Conservation (phyloP, 2,888 invertebrate genomes). For the Mythimna albipuncta region DNA sequence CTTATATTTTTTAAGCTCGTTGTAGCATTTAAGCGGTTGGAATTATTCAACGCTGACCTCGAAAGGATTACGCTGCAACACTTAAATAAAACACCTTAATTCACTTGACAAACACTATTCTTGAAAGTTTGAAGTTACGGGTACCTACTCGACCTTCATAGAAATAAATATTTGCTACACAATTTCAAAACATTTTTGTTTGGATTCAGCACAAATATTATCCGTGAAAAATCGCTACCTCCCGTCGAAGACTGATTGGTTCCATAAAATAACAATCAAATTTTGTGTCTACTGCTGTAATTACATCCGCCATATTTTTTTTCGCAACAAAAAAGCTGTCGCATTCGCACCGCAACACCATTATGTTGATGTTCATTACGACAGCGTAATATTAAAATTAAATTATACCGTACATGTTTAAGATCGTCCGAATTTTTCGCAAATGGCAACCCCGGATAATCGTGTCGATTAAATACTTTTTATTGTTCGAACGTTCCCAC, state of each 20-base stretch:
- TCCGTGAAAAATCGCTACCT: slow-evolving; percentile 67
- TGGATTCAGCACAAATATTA: slow-evolving; percentile 49
- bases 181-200: slow-evolving; percentile 33
- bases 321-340: slow-evolving; percentile 70
- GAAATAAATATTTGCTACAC: slow-evolving; percentile 26
- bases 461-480: slow-evolving; percentile 74
- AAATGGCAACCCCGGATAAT: slow-evolving; percentile 81
- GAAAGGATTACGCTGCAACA: slow-evolving; percentile 26
- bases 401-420: slow-evolving; percentile 60
- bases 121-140: slow-evolving; percentile 31
- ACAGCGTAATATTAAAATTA: slow-evolving; percentile 58
- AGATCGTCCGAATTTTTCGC: slow-evolving; percentile 78
- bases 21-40: slow-evolving; percentile 5
- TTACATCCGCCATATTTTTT: slow-evolving; percentile 80
- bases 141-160: slow-evolving; percentile 30
- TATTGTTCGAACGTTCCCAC: slow-evolving; percentile 86
- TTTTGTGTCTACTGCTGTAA: slow-evolving; percentile 73
- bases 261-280: slow-evolving; percentile 62
- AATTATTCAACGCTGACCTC: slow-evolving; percentile 22
- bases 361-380: slow-evolving; percentile 72
- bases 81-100: slow-evolving; percentile 36
- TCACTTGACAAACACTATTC: slow-evolving; percentile 25
- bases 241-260: slow-evolving; percentile 65
- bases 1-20: not conserved
- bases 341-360: slow-evolving; percentile 69